These are phyloP conservation scores for Caenorhabditis wallacei DNA, from an alignment of 2,888 invertebrate species.

Conservation along the genomic window DNA sequence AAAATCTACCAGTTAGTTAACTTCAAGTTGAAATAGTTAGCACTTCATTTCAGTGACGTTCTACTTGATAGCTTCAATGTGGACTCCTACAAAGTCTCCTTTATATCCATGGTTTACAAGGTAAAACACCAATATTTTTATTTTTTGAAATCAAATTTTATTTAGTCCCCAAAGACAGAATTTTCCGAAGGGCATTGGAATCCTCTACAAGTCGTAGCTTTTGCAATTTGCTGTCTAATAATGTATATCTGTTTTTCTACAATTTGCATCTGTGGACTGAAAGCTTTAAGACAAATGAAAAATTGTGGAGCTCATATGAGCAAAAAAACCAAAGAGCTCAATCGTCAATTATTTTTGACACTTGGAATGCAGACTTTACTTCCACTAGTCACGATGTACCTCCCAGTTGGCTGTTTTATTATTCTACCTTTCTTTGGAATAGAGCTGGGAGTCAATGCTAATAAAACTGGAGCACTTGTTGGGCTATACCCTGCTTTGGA, in stretches of 20 bases:
- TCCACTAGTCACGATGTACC: constrained; percentile 42
- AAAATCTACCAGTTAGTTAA: constrained; percentile 17
- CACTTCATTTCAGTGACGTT: constrained; percentile 45
- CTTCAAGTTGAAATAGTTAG: no score
- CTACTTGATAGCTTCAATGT: constrained; percentile 4
- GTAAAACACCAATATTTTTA: no score
- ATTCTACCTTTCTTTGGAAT: constrained; percentile 37
- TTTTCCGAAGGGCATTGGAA: constrained; percentile 20
- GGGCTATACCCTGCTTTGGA: constrained; percentile 49
- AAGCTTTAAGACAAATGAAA: constrained; percentile 37
- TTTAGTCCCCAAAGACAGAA: constrained; percentile 2
- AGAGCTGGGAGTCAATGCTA: constrained; percentile 37
- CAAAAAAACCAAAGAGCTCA: constrained; percentile 43
- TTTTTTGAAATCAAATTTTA: no score
- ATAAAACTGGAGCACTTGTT: constrained; percentile 44
- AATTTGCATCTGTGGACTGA: constrained; percentile 22
- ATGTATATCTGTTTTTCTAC: constrained; percentile 29
- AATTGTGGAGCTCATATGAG: constrained; percentile 44
- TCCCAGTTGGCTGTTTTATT: constrained; percentile 45
- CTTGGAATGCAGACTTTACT: constrained; percentile 50
- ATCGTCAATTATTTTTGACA: constrained; percentile 35
- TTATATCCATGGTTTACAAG: constrained; percentile 34
- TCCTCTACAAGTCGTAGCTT: not conserved
- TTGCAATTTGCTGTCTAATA: not conserved
- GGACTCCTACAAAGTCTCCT: constrained; percentile 26